Evolutionary conservation across 1,140 invertebrate genomes (phyloP).

Genomic region (Pseudobourletiella spinata): DNA sequence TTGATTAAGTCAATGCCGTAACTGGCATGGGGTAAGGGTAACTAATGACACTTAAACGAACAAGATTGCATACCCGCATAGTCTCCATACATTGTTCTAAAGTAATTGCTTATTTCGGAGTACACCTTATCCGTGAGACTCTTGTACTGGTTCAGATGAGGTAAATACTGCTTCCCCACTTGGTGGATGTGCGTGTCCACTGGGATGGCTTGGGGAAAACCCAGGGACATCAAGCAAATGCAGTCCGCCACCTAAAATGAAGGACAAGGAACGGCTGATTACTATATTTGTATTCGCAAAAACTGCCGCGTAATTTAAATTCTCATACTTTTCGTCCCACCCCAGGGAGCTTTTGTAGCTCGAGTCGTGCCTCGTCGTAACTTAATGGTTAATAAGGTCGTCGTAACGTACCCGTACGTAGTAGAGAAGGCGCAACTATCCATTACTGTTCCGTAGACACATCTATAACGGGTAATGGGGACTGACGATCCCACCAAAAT

Average conservation of each 20-base stretch:
- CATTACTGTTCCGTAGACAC: too few species aligned
- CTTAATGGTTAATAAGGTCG: too few species aligned
- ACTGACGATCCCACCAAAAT: too few species aligned
- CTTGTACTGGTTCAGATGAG: slow-evolving; percentile 65
- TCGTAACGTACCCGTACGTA: too few species aligned
- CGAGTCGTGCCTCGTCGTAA: slow-evolving; percentile 63
- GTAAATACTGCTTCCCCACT: slow-evolving; percentile 74
- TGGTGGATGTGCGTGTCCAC: slow-evolving; percentile 96
- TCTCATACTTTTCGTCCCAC: slow-evolving; percentile 79
- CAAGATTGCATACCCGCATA: slow-evolving; percentile 59
- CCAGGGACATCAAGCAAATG: slow-evolving; percentile 92
- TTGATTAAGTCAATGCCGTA: too few species aligned
- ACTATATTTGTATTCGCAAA: too few species aligned
- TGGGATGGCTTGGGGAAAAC: slow-evolving; percentile 78
- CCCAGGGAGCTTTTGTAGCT: slow-evolving; percentile 68
- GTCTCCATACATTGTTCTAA: slow-evolving; percentile 70
- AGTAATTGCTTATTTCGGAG: slow-evolving; percentile 70
- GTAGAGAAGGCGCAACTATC: too few species aligned
- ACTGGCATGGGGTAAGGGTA: too few species aligned
- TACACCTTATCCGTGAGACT: slow-evolving; percentile 75
- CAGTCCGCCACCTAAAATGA: slow-evolving; percentile 82
- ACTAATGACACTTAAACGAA: too few species aligned
- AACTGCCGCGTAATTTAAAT: too few species aligned
- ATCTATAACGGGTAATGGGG: too few species aligned
- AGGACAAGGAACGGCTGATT: too few species aligned